A percentile compares a stretch with the other conserved stretches of the same genome.
Conservation (phyloP, 2,113 vertebrate species). For the Cisticola juncidis region DNA sequence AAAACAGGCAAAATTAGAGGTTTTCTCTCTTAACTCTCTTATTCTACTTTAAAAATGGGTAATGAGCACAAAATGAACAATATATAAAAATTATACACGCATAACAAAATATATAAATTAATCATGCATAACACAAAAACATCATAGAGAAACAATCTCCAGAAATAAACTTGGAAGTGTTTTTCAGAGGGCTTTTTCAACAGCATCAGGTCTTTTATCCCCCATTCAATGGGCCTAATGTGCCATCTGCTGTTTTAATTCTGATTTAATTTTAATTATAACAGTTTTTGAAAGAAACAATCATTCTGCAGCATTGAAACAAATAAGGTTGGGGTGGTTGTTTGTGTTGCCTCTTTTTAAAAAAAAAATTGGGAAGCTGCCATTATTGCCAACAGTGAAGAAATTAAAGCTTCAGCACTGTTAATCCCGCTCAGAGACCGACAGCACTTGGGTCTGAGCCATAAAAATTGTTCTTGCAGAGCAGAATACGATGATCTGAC, state of each 20-base stretch:
- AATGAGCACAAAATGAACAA: not conserved
- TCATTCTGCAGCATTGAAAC: not conserved
- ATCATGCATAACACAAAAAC: not conserved
- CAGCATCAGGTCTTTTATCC: not conserved
- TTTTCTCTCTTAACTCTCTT: not conserved
- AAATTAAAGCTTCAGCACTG: not conserved
- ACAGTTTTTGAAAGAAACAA: not conserved
- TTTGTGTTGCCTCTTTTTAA: not conserved
- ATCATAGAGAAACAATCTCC: not conserved
- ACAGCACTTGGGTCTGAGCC: not conserved
- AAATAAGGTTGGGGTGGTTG: not conserved
- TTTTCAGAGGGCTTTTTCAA: not conserved
- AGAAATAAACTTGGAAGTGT: not conserved
- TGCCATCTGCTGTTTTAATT: constrained; percentile 33
- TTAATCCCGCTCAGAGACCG: not conserved
- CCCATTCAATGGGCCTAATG: not conserved
- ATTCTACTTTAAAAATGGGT: not conserved
- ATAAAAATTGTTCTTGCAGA: not conserved
- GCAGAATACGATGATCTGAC: not conserved
- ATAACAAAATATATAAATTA: not conserved
- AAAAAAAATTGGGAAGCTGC: not conserved
- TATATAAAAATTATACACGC: not conserved
- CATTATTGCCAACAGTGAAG: not conserved
- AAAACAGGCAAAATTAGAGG: not conserved
- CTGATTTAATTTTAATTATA: not conserved